Base-by-base conservation (phyloP, 30 jellyfish, hydroid and myxozoan species). In the Hydractinia echinata region DNA sequence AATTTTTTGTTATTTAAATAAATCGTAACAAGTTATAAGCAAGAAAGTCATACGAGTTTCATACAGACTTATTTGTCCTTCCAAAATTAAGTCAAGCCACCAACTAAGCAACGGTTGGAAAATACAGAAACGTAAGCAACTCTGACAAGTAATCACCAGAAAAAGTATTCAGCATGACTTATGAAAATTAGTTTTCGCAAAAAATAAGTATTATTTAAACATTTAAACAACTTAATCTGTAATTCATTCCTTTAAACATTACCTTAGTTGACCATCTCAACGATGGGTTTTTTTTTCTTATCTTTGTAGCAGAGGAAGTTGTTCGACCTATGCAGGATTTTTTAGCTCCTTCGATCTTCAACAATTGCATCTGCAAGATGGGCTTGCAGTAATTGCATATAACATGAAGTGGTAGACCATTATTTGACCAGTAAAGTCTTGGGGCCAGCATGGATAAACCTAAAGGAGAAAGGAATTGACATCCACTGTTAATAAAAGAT, bases 221-320 rank as follows among this genome's bases (percentile, higher is more conserved):
- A 77, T 1, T 53, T 8, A 21, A 50, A 30, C 44, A 30, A 30
- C 44, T 30, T 30, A 30, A 30, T 30, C 44, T 30, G 44, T 2
- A 2, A 30, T 30, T 30, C 39, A 18, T 8, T 10, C 18, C 0
- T 50, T 21, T 56, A 13, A 0, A 10, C 15, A 89, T 55, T 83
- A 88, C 96, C 94, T 44, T 67, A 76, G 82, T 87, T 4, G 92
- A 83, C 96, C 96, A 88, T 55, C 68, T 83, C 56, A 88, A 82
- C 14, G 76, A 71, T 48, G 96, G 96, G 10, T 39, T 39, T 53
- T 80, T 67, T 58, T 79, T 72, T 11, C n/a, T 88, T 81, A 55
- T 74, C 73, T n/a, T 88, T 88, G 61, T 79, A 86, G 52, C 95
- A 86, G 61, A 86, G 88, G 77, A 51, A 86, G 44, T 86, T 86